Conservation (phyloP, 2,113 vertebrate species). For the Alectura lathami region DNA sequence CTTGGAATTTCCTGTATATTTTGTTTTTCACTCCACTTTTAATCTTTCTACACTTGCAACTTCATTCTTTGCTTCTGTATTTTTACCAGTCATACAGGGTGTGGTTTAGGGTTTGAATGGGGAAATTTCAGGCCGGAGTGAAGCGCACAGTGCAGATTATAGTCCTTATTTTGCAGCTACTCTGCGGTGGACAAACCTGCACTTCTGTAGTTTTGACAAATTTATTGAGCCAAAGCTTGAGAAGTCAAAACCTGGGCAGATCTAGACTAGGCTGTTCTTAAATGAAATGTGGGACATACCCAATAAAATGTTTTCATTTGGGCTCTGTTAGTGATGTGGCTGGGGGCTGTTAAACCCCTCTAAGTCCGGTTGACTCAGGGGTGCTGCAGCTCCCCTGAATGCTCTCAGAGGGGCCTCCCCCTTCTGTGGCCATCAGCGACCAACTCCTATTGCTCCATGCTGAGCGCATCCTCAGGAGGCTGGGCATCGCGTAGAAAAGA, state of each 20-base stretch:
- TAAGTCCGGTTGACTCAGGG: neutral
- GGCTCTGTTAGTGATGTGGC: neutral
- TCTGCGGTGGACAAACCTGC: neutral
- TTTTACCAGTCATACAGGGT: neutral
- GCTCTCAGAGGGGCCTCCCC: neutral
- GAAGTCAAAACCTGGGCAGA: neutral
- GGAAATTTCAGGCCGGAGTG: neutral
- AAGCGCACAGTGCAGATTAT: neutral
- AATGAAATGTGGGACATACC: neutral
- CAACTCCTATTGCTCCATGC: neutral
- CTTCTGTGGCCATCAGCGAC: fast-evolving
- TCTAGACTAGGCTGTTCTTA: neutral
- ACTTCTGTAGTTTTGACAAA: neutral
- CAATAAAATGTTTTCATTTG: neutral
- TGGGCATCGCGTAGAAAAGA: neutral
- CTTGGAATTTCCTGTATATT: neutral
- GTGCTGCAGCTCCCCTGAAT: neutral
- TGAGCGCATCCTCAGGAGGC: neutral
- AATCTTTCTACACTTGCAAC: neutral
- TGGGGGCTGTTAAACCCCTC: neutral
- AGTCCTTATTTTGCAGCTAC: neutral
- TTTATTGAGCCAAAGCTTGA: neutral
- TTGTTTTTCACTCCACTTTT: neutral
- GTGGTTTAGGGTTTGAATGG: neutral
- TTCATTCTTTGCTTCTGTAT: neutral